Evolutionary conservation across 1,140 invertebrate genomes (phyloP).

Genomic region (Metopolophium dirhodum): DNA sequence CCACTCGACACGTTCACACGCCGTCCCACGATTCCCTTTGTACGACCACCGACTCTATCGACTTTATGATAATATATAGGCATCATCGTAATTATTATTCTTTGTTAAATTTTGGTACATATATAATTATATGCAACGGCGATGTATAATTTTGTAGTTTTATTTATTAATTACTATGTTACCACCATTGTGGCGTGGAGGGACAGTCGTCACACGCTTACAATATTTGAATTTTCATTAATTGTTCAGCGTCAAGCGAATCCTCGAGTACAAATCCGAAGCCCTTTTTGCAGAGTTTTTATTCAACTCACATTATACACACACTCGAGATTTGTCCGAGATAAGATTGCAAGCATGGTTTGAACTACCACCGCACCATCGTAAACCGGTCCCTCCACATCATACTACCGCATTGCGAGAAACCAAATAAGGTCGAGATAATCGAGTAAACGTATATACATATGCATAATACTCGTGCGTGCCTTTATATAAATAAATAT

Average conservation of each 20-base stretch:
- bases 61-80: not conserved
- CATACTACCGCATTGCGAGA: not conserved
- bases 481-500: not conserved
- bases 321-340: not conserved
- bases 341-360: not conserved
- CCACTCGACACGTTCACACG: not conserved
- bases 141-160: not conserved
- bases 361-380: not conserved
- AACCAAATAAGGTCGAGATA: constrained; percentile 1
- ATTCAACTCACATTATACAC: not conserved
- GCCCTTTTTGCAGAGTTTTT: constrained; percentile 13
- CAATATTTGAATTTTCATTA: not conserved
- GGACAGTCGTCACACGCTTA: not conserved
- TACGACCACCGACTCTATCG: not conserved
- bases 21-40: not conserved
- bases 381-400: not conserved
- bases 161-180: not conserved
- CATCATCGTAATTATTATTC: not conserved
- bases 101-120: not conserved
- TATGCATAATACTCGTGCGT: not conserved
- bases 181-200: not conserved
- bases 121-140: not conserved
- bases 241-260: not conserved
- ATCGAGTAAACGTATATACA: not conserved
- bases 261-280: not conserved